Percentiles rank a stretch among this genome's conserved stretches.
phyloP scores from a whole-genome alignment of 1,140 invertebrate genomes.

The Macrocentrus cingulum region DNA sequence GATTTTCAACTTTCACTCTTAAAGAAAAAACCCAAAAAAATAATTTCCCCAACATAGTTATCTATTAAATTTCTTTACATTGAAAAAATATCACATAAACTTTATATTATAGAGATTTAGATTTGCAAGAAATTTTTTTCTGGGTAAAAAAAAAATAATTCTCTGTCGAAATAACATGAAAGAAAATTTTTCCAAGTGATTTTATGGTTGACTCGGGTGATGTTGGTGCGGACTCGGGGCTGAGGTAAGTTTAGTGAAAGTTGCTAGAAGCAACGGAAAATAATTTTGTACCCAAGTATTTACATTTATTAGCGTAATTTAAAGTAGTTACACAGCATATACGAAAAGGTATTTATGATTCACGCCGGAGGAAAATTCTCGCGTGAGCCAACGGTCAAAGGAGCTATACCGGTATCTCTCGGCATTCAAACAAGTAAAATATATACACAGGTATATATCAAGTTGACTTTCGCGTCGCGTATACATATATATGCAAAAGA shows the following conservation, averaged over 20 bases:
- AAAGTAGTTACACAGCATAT: conserved; percentile 21
- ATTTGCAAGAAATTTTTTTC: too few relatives aligned
- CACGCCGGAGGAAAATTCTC: conserved; percentile 12
- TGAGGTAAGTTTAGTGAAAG: not conserved
- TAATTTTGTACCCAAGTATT: conserved; percentile 14
- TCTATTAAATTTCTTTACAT: too few relatives aligned
- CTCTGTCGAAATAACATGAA: too few relatives aligned
- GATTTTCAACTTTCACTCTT: too few relatives aligned
- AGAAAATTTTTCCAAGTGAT: too few relatives aligned
- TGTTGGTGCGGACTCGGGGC: too few relatives aligned
- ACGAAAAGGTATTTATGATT: conserved; percentile 21
- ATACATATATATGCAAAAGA: conserved; percentile 16
- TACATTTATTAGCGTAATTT: conserved; percentile 27
- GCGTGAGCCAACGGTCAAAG: not conserved
- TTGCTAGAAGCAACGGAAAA: not conserved
- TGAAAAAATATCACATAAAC: too few relatives aligned
- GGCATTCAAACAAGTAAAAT: not conserved
- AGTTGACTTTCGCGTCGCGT: conserved; percentile 1
- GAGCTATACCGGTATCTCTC: conserved; percentile 5
- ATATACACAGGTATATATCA: conserved; percentile 9
- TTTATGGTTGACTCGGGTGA: too few relatives aligned
- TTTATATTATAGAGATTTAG: too few relatives aligned
- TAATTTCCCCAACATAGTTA: too few relatives aligned
- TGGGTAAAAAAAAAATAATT: too few relatives aligned
- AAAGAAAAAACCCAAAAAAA: too few relatives aligned